Evolutionary conservation across 2,797 vertebrate species (phyloP).

Genomic region (Onychomys torridus): DNA sequence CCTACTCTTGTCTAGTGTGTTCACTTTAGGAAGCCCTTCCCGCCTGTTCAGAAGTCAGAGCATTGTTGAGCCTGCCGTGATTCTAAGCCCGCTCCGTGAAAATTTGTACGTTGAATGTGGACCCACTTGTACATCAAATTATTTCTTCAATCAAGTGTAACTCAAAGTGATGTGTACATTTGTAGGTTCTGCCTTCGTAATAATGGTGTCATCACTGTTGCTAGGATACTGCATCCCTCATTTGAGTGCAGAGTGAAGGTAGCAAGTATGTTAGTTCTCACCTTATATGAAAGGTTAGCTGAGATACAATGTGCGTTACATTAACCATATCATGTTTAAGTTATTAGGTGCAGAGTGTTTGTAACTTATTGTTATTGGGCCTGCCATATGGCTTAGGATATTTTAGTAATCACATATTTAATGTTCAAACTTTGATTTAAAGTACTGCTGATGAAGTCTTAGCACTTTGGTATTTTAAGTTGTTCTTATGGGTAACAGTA

Average conservation of each 20-base stretch:
- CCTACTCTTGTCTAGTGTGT: background rate
- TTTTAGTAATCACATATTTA: conserved; percentile 72
- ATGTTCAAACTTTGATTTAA: conserved; percentile 64
- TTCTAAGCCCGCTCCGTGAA: conserved; percentile 69
- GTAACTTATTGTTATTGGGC: conserved; percentile 80
- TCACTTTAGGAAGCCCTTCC: conserved; percentile 66
- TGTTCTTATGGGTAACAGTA: conserved; percentile 21
- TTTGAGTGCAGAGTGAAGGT: conserved; percentile 60
- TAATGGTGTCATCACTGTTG: conserved; percentile 47
- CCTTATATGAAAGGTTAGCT: conserved; percentile 57
- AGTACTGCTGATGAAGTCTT: conserved; percentile 53
- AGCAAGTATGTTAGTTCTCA: conserved; percentile 52
- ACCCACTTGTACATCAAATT: conserved; percentile 67
- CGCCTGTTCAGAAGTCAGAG: conserved; percentile 60
- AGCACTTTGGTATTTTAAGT: conserved; percentile 47
- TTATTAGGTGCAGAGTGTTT: conserved; percentile 81
- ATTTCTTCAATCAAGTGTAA: conserved; percentile 77
- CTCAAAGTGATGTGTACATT: conserved; percentile 62
- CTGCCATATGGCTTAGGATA: conserved; percentile 35
- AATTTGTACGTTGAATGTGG: conserved; percentile 65
- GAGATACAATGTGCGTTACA: conserved; percentile 72
- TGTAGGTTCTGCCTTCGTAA: conserved; percentile 52
- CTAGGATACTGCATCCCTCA: conserved; percentile 48
- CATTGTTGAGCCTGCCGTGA: conserved; percentile 66
- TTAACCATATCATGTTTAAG: conserved; percentile 81